A percentile compares a stretch with the other conserved stretches of the same genome.
These are phyloP conservation scores for Sebastes miniatus DNA, from an alignment of 2,797 vertebrate genomes.

Conservation along the genomic window DNA sequence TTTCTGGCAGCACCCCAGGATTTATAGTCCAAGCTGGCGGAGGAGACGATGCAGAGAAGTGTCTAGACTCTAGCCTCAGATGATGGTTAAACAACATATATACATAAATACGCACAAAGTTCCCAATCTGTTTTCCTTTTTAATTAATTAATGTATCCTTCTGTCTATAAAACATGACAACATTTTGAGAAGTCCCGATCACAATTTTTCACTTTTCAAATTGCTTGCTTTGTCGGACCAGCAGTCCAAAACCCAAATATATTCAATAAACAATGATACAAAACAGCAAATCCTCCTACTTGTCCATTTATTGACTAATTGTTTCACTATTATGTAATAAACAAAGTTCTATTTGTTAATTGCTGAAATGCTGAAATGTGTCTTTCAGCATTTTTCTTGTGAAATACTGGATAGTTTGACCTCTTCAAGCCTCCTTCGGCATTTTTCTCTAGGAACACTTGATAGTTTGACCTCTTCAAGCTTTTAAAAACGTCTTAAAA, in stretches of 20 bases:
- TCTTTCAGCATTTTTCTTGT: background rate
- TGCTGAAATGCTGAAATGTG: background rate
- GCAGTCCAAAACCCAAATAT: background rate
- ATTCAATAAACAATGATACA: background rate
- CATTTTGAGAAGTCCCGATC: background rate
- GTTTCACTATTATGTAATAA: background rate
- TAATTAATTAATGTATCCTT: background rate
- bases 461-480: background rate
- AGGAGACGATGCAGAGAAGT: constrained; percentile 32
- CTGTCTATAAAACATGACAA: background rate
- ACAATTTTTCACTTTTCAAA: background rate
- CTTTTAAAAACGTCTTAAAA: background rate
- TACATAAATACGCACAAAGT: background rate
- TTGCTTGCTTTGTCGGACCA: background rate
- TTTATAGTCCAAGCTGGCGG: background rate
- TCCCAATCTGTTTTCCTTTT: background rate
- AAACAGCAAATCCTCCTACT: background rate
- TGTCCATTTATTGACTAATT: background rate
- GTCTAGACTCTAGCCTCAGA: constrained; percentile 14
- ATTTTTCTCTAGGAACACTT: background rate
- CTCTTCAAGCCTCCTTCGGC: too few species aligned
- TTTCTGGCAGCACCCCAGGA: background rate
- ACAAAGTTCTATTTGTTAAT: background rate
- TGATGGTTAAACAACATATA: background rate
- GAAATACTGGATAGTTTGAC: too few species aligned